Percentiles rank a stretch among this genome's conserved stretches.
Conservation (phyloP, 2,113 vertebrate species). For the Eulacestoma nigropectus region DNA sequence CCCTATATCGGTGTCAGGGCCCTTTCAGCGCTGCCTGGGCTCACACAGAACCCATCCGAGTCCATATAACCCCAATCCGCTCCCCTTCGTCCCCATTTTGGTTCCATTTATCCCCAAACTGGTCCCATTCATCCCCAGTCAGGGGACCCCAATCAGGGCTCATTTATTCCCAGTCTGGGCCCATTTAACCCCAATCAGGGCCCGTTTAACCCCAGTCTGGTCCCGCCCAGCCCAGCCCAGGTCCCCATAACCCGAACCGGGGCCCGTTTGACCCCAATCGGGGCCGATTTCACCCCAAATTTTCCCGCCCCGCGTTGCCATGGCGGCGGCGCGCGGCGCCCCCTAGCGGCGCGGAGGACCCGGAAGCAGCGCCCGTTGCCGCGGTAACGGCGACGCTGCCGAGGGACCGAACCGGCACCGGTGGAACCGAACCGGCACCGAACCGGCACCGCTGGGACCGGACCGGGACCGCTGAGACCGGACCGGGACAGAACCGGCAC, state of each 20-base stretch:
- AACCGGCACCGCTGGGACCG: too few species aligned
- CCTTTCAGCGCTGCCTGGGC: not conserved
- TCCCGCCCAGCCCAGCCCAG: not conserved
- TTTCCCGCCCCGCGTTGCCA: not conserved
- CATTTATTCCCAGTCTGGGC: not conserved
- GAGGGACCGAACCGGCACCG: too few species aligned
- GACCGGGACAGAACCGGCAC: too few species aligned
- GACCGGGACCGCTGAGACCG: too few species aligned
- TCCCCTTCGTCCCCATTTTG: not conserved
- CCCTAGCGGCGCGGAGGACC: not conserved
- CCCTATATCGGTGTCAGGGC: not conserved
- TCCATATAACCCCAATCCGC: not conserved
- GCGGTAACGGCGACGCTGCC: not conserved
- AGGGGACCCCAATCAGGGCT: not conserved
- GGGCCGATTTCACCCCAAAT: not conserved
- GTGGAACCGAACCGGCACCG: too few species aligned
- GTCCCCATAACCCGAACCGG: not conserved
- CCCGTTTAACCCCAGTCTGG: not conserved
- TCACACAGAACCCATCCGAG: not conserved
- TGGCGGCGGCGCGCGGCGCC: not conserved
- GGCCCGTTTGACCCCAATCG: not conserved
- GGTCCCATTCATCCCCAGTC: not conserved
- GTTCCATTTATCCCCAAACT: not conserved
- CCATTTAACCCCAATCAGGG: not conserved
- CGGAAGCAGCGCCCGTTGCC: not conserved